Evolutionary conservation across 2,888 invertebrate genomes (phyloP).

Genomic region (Conistra vaccinii): DNA sequence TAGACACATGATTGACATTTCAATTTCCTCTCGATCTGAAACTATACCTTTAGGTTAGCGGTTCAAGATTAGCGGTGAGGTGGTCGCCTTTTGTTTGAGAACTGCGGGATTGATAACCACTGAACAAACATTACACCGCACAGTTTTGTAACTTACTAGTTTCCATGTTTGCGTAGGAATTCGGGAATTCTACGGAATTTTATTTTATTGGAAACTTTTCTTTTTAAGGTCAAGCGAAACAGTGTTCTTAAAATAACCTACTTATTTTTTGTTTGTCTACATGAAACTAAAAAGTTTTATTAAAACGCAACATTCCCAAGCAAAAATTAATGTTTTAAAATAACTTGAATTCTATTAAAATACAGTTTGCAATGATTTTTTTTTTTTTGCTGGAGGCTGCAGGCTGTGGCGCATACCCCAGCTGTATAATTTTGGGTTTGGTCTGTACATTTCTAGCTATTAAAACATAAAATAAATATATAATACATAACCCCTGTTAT

Average conservation of each 20-base stretch:
- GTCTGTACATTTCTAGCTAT: too few species aligned
- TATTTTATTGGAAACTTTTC: background rate
- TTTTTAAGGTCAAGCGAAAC: background rate
- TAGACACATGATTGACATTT: slow-evolving; percentile 5
- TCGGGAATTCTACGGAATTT: background rate
- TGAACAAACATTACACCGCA: slow-evolving; percentile 19
- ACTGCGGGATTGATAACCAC: slow-evolving; percentile 2
- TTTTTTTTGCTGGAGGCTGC: too few species aligned
- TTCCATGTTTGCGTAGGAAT: slow-evolving; percentile 22
- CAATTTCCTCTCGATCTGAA: slow-evolving; percentile 16
- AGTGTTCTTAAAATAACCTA: background rate
- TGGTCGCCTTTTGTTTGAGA: slow-evolving; percentile 20
- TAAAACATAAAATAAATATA: background rate
- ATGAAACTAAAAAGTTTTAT: too few species aligned
- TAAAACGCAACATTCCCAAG: too few species aligned
- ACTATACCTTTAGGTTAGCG: slow-evolving; percentile 1
- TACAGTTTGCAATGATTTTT: too few species aligned
- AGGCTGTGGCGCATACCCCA: too few species aligned
- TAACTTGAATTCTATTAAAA: too few species aligned
- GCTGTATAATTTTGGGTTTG: too few species aligned
- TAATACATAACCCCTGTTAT: background rate
- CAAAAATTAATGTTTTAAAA: too few species aligned
- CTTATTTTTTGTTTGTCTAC: too few species aligned
- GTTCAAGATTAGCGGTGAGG: background rate
- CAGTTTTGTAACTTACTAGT: slow-evolving; percentile 2